Percentiles rank a stretch among this genome's conserved stretches.
These are phyloP conservation scores for Anastatus disparis DNA, from an alignment of 1,140 invertebrate species.

Conservation along the genomic window DNA sequence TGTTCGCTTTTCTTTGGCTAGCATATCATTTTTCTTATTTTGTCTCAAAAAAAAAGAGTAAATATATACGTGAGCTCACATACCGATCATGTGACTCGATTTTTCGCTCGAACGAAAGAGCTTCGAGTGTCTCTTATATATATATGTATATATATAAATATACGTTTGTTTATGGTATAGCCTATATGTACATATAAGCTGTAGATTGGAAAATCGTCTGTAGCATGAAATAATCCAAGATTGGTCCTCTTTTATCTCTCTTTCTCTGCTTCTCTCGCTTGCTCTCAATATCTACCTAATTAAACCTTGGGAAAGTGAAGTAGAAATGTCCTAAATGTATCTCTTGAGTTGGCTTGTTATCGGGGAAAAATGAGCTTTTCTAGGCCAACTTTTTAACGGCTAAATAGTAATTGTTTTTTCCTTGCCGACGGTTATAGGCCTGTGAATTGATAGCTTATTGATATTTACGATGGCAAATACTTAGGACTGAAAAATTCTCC, in stretches of 20 bases:
- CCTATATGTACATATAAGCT: not conserved
- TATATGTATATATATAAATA: not conserved
- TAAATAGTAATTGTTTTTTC: slow-evolving; percentile 20
- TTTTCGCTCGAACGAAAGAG: not conserved
- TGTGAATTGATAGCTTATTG: no score
- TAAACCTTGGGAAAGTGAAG: not conserved
- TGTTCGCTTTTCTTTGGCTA: not conserved
- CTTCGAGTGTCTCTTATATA: not conserved
- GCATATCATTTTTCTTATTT: no score
- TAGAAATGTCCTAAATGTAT: not conserved
- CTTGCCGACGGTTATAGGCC: not conserved
- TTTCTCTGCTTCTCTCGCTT: not conserved
- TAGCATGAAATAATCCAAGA: no score
- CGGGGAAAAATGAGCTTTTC: slow-evolving; percentile 5
- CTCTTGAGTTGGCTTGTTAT: slow-evolving; percentile 17
- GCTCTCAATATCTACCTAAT: slow-evolving; percentile 18
- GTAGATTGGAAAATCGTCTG: not conserved
- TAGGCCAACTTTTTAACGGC: no score
- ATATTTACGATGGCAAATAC: no score
- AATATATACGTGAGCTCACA: not conserved
- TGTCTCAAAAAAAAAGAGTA: no score
- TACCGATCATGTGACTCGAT: not conserved
- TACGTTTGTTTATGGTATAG: not conserved
- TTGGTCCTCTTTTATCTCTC: not conserved
- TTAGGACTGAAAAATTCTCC: no score